Evolutionary conservation across 2,888 invertebrate species (phyloP).

Genomic region (Caenorhabditis virilis): DNA sequence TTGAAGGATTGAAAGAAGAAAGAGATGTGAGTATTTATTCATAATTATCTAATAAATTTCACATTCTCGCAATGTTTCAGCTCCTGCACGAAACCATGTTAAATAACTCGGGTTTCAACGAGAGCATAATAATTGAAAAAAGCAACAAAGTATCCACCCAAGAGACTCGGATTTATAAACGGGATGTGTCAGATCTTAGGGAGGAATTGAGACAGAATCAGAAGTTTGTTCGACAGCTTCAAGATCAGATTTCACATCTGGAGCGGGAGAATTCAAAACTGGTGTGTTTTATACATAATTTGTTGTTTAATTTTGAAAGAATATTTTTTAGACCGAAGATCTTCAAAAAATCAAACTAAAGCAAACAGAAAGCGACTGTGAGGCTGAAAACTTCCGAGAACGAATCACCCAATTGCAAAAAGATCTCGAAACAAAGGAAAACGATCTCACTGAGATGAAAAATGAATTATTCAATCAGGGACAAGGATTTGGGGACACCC

Average conservation of each 20-base stretch:
- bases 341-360: conserved; percentile 1
- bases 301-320: neutral
- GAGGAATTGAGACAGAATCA: conserved; percentile 16
- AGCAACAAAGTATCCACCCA: conserved; percentile 25
- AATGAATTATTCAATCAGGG: neutral
- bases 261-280: conserved; percentile 3
- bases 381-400: neutral
- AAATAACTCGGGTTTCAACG: conserved; percentile 20
- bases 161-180: conserved; percentile 16
- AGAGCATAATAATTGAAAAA: conserved; percentile 22
- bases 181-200: conserved; percentile 15
- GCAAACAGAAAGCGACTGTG: conserved; percentile 2
- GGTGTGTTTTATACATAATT: neutral
- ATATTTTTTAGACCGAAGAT: conserved; percentile 1
- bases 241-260: conserved; percentile 3
- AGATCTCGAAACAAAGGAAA: neutral
- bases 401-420: conserved; percentile 1
- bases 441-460: neutral
- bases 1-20: conserved; percentile 11
- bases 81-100: conserved; percentile 3
- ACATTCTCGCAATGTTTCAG: conserved; percentile 5
- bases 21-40: neutral
- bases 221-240: conserved; percentile 6
- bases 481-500: neutral
- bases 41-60: conserved; percentile 6